Percentiles rank a stretch among this genome's conserved stretches.
phyloP scores from a whole-genome alignment of 2,888 invertebrate genomes.

The Brachynemurus nebulosus region DNA sequence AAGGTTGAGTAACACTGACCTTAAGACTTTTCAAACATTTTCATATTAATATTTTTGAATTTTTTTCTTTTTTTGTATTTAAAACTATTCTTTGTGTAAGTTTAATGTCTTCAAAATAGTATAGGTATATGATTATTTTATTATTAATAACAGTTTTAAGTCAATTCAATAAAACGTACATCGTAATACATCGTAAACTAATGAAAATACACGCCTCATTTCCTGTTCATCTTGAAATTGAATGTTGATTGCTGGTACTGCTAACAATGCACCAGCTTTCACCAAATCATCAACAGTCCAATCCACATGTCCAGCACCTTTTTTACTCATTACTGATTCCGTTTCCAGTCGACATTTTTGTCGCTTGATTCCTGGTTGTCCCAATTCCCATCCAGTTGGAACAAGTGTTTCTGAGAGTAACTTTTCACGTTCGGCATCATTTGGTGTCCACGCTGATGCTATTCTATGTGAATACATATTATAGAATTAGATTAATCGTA shows the following conservation, averaged over 20 bases:
- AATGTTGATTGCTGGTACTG: conserved; percentile 34
- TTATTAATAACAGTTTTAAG: too few relatives aligned
- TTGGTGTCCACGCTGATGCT: conserved; percentile 10
- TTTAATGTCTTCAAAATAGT: too few relatives aligned
- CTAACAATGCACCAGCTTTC: conserved; percentile 41
- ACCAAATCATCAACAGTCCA: conserved; percentile 35
- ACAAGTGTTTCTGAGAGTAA: conserved; percentile 10
- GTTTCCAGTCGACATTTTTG: conserved; percentile 8
- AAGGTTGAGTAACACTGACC: too few relatives aligned
- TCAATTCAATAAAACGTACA: too few relatives aligned
- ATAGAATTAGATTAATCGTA: too few relatives aligned
- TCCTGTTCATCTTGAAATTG: conserved; percentile 51
- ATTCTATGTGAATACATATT: neutral
- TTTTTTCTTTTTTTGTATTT: too few relatives aligned
- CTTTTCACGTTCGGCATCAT: conserved; percentile 3
- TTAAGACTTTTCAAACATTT: too few relatives aligned
- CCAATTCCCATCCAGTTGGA: conserved; percentile 13
- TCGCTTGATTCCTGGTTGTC: conserved; percentile 8
- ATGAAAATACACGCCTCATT: conserved; percentile 56
- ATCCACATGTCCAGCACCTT: conserved; percentile 21
- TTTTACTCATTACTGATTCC: conserved; percentile 3
- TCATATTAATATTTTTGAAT: too few relatives aligned
- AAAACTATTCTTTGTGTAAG: too few relatives aligned
- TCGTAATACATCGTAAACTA: conserved; percentile 60
- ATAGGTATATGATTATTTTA: too few relatives aligned